Base-by-base conservation (phyloP, 2,797 vertebrate genomes). In the Lacerta agilis region DNA sequence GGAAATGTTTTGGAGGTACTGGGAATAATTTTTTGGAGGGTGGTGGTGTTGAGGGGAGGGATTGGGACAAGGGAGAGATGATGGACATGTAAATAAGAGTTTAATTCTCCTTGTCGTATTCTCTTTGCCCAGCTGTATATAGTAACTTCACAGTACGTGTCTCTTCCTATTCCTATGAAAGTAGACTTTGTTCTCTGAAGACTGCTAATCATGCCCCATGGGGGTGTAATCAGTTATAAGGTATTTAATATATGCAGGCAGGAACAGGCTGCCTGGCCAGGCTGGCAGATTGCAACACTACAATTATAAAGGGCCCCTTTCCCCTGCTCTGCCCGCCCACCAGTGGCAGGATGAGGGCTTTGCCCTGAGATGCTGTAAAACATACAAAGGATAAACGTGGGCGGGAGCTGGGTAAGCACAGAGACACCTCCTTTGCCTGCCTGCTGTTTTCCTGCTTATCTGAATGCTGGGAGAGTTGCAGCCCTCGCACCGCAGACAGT, bases 131-230 rank as follows among this genome's bases (percentile, higher is more conserved):
- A 95, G 96, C 95, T 96, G 95, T 96, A 93, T 92, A 94, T 92
- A 93, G 91, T 93, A 96, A 92, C 93, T 94, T 95, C 91, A 82
- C 94, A 93, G 92, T 96, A 96, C 93, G 66, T 96, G 97, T 97
- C 67, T 95, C 94, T 96, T 96, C 94, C 96, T 94, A 96, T 97
- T 95, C 95, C 96, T 94, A 95, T 97, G 96, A 97, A 97, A 97
- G 96, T 96, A 96, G 96, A 97, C 96, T 97, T 97, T 97, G 97
- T 97, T 97, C 96, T 97, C 95, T 95, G 91, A 93, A 97, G 96
- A 93, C 96, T 96, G 94, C 95, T 97, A 97, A 97, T 97, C 95
- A 93, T 97, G 97, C 97, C 97, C 97, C 92, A 95, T 97, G 96
- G 96, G 97, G 96, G 94, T 97, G 93, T 97, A 96, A 97, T 97